Base-by-base conservation (phyloP, 2,888 invertebrate genomes). In the Thelaira solivaga region DNA sequence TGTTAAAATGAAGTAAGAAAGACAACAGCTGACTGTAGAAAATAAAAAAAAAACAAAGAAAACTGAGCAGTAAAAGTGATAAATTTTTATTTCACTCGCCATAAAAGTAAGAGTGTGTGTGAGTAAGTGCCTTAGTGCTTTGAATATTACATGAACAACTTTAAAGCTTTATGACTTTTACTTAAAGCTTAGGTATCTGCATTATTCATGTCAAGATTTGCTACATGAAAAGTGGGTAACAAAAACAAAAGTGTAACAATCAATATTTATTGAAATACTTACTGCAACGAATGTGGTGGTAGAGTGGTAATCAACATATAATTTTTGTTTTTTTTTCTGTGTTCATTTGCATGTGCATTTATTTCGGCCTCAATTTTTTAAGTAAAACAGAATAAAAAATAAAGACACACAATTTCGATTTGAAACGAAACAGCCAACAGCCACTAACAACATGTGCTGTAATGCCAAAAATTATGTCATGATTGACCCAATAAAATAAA, bases 401-500 rank as follows among this genome's bases (percentile, higher is more conserved):
- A 36, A 5, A 55, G 11, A n/a, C n/a, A n/a, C n/a, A n/a, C n/a
- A n/a, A n/a, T n/a, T n/a, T n/a, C n/a, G n/a, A n/a, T n/a, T n/a
- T n/a, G n/a, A n/a, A n/a, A n/a, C n/a, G n/a, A n/a, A n/a, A n/a
- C n/a, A n/a, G n/a, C n/a, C 6, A 36, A 24, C 20, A n/a, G 18
- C 6, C 29, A 13, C 6, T 31, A 71, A 49, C 18, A n/a, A 43
- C 26, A 62, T 62, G 67, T 68, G 71, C 34, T 75, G 49, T 82
- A 81, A 81, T 78, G 80, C 77, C 61, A 71, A 76, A 79, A 82
- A 82, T 82, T 83, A 82, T 83, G 81, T 82, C 83, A 82, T 76
- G 81, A 74, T 68, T 81, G 81, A 82, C 83, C 82, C 77, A 81
- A 81, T 80, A 80, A 80, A 61, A 47, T 49, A 36, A 68, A 69